Evolutionary conservation across 1,140 invertebrate species (phyloP).

Genomic region (Neotoxoptera formosana): DNA sequence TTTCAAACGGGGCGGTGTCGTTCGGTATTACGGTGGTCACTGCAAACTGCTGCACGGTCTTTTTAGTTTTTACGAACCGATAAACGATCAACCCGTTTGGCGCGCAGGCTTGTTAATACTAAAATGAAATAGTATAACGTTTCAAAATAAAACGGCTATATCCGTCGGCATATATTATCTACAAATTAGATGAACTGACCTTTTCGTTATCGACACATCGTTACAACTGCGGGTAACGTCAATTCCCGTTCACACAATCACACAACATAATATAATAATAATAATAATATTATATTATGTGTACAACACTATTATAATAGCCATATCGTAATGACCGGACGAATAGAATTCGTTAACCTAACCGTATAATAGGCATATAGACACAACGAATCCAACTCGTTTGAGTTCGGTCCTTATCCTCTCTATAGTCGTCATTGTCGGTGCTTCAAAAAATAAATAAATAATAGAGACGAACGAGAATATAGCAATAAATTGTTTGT

Average conservation of each 20-base stretch:
- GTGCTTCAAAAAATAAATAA: background rate
- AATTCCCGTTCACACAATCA: constrained; percentile 7
- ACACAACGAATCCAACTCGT: background rate
- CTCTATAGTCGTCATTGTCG: background rate
- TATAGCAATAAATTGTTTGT: background rate
- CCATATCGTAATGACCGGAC: background rate
- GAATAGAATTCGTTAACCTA: background rate
- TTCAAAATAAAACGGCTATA: constrained; percentile 4
- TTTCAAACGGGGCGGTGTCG: background rate
- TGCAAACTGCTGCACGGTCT: background rate
- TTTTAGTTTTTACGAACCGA: background rate
- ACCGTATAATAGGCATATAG: background rate
- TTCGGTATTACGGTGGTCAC: background rate
- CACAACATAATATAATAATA: background rate
- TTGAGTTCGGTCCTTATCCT: background rate
- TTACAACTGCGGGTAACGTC: background rate
- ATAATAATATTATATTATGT: background rate
- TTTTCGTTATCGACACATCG: constrained; percentile 5
- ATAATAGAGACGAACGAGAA: background rate
- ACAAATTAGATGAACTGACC: background rate
- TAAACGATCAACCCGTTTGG: background rate
- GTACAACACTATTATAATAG: background rate
- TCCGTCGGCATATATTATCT: background rate
- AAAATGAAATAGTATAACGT: background rate
- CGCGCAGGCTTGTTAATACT: constrained; percentile 14